A percentile compares a stretch with the other conserved stretches of the same genome.
phyloP scores from a whole-genome alignment of 1,140 invertebrate genomes.

The Drosophila nigromelanica region DNA sequence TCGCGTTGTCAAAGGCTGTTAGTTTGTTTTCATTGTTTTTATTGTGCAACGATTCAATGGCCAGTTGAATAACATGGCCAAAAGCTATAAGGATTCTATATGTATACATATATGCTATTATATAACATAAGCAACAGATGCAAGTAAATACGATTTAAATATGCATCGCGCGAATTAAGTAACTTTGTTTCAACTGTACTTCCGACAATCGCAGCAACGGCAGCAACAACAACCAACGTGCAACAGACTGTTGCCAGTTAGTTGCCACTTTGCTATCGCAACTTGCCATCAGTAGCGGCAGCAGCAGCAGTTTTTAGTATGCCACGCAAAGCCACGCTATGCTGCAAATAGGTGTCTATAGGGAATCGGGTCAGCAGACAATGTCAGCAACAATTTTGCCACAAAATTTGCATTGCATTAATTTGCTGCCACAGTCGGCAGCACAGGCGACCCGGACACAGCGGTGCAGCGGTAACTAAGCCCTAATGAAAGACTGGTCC shows the following conservation, averaged over 20 bases:
- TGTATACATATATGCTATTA: background rate
- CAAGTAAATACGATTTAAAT: constrained; percentile 1
- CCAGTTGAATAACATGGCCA: constrained; percentile 3
- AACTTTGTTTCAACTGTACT: constrained; percentile 4
- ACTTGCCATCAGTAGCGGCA: constrained; percentile 13
- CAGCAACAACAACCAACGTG: constrained; percentile 14
- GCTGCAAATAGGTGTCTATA: constrained; percentile 43
- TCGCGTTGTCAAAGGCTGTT: constrained; percentile 44
- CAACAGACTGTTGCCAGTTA: constrained; percentile 24
- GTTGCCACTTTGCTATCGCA: constrained; percentile 7
- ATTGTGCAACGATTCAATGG: constrained; percentile 25
- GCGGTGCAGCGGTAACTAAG: constrained; percentile 2
- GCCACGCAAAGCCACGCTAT: constrained; percentile 27
- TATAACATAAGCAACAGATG: background rate
- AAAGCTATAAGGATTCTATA: background rate
- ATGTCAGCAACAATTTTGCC: constrained; percentile 62
- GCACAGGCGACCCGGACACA: background rate
- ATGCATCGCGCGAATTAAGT: constrained; percentile 5
- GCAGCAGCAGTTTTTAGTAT: constrained; percentile 27
- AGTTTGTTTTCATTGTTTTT: background rate
- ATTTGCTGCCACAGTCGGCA: constrained; percentile 16
- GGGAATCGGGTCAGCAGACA: constrained; percentile 78
- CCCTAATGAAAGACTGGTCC: constrained; percentile 34
- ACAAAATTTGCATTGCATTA: constrained; percentile 59
- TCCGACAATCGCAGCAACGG: constrained; percentile 25